phyloP scores from a whole-genome alignment of 2,113 vertebrate species.

The Chionodraco myersi region DNA sequence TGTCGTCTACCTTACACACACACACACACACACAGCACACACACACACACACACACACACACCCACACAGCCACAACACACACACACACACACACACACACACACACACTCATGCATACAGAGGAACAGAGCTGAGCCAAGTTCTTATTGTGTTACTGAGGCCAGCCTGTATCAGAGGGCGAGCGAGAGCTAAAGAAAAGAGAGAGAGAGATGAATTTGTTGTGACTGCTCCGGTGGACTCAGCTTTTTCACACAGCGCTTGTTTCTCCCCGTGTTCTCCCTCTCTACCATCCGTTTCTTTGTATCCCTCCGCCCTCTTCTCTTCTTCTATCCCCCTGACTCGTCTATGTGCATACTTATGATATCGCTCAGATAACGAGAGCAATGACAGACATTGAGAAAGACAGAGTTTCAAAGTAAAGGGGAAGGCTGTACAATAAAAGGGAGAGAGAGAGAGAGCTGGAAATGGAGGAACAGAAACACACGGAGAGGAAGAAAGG shows the following conservation, averaged over 20 bases:
- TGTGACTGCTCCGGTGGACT: slow-evolving; percentile 79
- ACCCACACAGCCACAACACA: slow-evolving; percentile 19
- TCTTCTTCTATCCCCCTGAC: slow-evolving; percentile 1
- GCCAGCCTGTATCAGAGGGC: slow-evolving; percentile 69
- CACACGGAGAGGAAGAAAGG: slow-evolving; percentile 41
- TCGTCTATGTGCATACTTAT: slow-evolving; percentile 57
- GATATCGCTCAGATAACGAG: slow-evolving; percentile 67
- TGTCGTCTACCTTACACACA: slow-evolving; percentile 68
- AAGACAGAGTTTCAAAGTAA: slow-evolving; percentile 41
- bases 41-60: no score
- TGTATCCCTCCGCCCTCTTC: slow-evolving; percentile 10
- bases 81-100: slow-evolving; percentile 46
- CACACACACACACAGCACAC: slow-evolving; percentile 51
- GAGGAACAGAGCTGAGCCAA: slow-evolving; percentile 68
- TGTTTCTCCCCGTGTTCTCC: slow-evolving; percentile 43
- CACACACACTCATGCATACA: slow-evolving; percentile 46
- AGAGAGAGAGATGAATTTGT: slow-evolving; percentile 77
- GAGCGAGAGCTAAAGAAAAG: slow-evolving; percentile 37
- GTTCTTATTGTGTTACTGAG: slow-evolving; percentile 79
- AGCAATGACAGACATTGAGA: slow-evolving; percentile 61
- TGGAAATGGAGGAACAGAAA: slow-evolving; percentile 35
- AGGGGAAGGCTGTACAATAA: slow-evolving; percentile 17
- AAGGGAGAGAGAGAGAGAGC: not conserved
- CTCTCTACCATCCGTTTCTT: slow-evolving; percentile 10
- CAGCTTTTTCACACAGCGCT: slow-evolving; percentile 76